Evolutionary conservation across 2,888 invertebrate genomes (phyloP).

Genomic region (Drosophila borealis): DNA sequence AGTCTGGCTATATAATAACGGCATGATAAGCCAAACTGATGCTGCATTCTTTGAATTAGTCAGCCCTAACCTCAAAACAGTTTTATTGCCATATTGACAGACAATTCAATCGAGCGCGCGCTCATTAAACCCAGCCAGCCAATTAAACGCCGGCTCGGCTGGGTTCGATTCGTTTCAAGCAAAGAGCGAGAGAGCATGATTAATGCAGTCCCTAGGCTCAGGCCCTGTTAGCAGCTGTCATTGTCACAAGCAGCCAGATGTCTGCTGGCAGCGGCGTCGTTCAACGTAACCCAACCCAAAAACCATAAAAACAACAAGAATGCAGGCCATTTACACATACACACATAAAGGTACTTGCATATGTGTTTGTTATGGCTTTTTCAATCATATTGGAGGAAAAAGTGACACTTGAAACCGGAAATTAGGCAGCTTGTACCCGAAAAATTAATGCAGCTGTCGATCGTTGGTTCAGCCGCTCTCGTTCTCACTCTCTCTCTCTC

Average conservation of each 20-base stretch:
- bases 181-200: constrained; percentile 7
- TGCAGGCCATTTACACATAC: constrained; percentile 25
- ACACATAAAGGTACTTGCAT: not conserved
- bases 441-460: constrained; percentile 64
- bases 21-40: constrained; percentile 1
- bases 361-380: constrained; percentile 70
- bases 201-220: constrained; percentile 30
- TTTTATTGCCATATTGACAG: constrained; percentile 62
- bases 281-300: constrained; percentile 58
- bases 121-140: constrained; percentile 49
- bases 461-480: constrained; percentile 24
- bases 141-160: constrained; percentile 49
- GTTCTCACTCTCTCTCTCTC: constrained; percentile 13
- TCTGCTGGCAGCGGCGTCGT: constrained; percentile 23
- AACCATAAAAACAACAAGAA: constrained; percentile 64
- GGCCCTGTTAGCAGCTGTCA: constrained; percentile 71
- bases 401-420: constrained; percentile 77
- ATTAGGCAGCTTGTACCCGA: constrained; percentile 66
- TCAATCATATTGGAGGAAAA: constrained; percentile 61
- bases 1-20: constrained; percentile 1
- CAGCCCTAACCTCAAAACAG: constrained; percentile 49
- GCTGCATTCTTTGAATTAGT: constrained; percentile 35
- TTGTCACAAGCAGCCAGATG: constrained; percentile 61
- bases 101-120: constrained; percentile 68
- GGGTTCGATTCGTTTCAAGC: not conserved